Evolutionary conservation across 2,113 vertebrate genomes (phyloP).

Genomic region (Sylvietta virens): DNA sequence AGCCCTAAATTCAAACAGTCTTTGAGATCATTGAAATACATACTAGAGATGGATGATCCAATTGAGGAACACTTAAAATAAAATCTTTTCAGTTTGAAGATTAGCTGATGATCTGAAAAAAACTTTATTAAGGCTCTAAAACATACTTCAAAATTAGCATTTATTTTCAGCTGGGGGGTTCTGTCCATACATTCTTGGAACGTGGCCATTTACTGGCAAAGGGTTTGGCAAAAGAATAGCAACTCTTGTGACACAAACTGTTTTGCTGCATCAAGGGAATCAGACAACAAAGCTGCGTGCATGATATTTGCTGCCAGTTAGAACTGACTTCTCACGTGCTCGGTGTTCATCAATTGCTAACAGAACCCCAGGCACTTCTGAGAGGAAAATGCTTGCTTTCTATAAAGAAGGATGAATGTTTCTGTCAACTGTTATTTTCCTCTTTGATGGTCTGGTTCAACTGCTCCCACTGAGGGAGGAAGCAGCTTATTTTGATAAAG

Average conservation of each 20-base stretch:
- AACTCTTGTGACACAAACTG: neutral
- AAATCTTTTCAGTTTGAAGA: neutral
- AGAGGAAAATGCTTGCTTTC: neutral
- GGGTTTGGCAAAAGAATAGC: neutral
- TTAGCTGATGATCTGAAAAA: neutral
- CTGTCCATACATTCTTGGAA: neutral
- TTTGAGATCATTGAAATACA: neutral
- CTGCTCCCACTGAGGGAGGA: neutral
- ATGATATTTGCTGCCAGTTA: neutral
- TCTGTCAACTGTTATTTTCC: neutral
- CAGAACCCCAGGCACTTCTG: neutral
- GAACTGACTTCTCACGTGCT: neutral
- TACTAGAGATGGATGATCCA: neutral
- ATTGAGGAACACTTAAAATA: neutral
- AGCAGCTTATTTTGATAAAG: neutral
- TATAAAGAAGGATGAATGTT: neutral
- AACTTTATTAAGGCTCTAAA: neutral
- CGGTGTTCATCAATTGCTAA: neutral
- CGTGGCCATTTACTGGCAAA: neutral
- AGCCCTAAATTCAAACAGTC: neutral
- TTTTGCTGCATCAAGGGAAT: slow-evolving; percentile 12
- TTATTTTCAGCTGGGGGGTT: neutral
- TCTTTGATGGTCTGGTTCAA: neutral
- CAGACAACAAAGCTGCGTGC: neutral
- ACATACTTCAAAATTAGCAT: neutral